These are phyloP conservation scores for Pimpla rufipes DNA, from an alignment of 2,888 invertebrate species.

Conservation along the genomic window DNA sequence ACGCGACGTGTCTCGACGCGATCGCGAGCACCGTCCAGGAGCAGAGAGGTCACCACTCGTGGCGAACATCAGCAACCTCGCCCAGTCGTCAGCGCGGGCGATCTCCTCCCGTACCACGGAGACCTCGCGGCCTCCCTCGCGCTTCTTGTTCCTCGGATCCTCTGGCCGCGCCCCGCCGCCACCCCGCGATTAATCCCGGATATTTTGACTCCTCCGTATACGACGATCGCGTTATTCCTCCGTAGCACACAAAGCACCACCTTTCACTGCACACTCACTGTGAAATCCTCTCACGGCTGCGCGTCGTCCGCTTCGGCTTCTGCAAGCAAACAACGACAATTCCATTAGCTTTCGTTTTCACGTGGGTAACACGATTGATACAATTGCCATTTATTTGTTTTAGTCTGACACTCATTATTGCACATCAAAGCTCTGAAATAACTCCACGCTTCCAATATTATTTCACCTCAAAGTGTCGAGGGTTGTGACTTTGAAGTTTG, in stretches of 20 bases:
- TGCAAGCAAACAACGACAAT: slow-evolving; percentile 42
- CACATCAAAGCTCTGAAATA: background rate
- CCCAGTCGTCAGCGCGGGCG: slow-evolving; percentile 73
- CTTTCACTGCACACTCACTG: slow-evolving; percentile 54
- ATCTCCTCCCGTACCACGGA: slow-evolving; percentile 70
- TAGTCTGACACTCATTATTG: too few relatives aligned
- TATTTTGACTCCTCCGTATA: slow-evolving; percentile 15
- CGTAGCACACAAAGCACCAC: slow-evolving; percentile 32
- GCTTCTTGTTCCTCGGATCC: slow-evolving; percentile 32
- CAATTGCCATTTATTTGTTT: background rate
- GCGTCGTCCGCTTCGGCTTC: slow-evolving; percentile 23
- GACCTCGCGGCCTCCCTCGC: slow-evolving; percentile 45
- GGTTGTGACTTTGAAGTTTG: too few relatives aligned
- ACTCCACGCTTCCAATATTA: background rate
- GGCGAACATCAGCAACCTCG: slow-evolving; percentile 83
- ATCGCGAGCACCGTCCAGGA: slow-evolving; percentile 76
- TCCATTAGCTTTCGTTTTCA: background rate
- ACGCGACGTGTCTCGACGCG: slow-evolving; percentile 70
- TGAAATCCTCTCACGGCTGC: slow-evolving; percentile 43
- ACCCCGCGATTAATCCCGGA: slow-evolving; percentile 5
- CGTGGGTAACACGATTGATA: too few relatives aligned
- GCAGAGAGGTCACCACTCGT: slow-evolving; percentile 76
- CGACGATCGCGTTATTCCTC: slow-evolving; percentile 5
- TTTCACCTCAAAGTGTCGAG: too few relatives aligned
- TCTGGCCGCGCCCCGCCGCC: slow-evolving; percentile 29